phyloP scores from a whole-genome alignment of 2,113 vertebrate species.

The Eretmochelys imbricata region DNA sequence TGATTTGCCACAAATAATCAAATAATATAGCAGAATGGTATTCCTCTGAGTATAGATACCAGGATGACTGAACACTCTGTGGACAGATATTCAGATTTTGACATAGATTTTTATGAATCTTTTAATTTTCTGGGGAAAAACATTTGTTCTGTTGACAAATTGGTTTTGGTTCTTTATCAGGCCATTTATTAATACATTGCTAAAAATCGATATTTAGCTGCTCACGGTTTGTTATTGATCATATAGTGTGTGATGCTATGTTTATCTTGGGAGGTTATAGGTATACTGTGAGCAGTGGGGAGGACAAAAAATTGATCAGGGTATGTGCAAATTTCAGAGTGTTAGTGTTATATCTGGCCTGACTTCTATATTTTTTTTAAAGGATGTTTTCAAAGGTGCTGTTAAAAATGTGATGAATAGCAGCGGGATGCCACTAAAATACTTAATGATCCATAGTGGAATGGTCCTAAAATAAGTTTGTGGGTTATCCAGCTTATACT shows the following conservation, averaged over 20 bases:
- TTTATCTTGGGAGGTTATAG: background rate
- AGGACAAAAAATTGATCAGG: background rate
- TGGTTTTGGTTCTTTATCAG: background rate
- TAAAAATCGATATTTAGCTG: background rate
- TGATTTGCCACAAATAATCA: background rate
- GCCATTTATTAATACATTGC: background rate
- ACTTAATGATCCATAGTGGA: constrained; percentile 39
- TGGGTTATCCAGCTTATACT: constrained; percentile 15
- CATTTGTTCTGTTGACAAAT: background rate
- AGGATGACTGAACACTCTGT: background rate
- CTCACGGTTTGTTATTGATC: background rate
- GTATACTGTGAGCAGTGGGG: background rate
- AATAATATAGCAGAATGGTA: background rate
- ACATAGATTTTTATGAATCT: background rate
- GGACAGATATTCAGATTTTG: background rate
- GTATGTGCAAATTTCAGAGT: background rate
- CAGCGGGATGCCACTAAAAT: background rate
- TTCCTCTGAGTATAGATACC: background rate
- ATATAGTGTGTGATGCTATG: background rate
- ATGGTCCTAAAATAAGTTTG: constrained; percentile 11
- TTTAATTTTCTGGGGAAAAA: background rate
- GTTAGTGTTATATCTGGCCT: background rate
- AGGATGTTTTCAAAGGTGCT: constrained; percentile 10
- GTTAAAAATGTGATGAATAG: constrained; percentile 31
- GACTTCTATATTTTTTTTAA: background rate